Evolutionary conservation across 30 jellyfish, hydroid and myxozoan species (phyloP), one percentile per base, ranked within the genome.

Genomic region (Aurelia coerulea): DNA sequence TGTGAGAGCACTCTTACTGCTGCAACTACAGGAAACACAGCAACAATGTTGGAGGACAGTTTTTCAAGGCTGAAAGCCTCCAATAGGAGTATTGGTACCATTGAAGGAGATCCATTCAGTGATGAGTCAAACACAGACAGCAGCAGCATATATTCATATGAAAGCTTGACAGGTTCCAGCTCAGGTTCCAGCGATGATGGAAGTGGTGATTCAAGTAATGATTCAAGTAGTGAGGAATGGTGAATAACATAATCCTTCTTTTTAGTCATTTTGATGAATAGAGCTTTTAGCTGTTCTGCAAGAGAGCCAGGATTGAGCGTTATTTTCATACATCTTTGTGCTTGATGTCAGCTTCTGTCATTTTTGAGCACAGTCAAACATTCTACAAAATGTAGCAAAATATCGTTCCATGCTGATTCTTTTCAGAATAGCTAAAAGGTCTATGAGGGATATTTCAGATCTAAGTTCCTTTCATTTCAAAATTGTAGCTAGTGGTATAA

Each of bases 101-200:
- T 62, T 7, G 73, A 62, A 16, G 73, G 73, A 39, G 73, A 62
- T 62, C 73, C 73, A 62, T 62, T 62, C 29, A 62, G 73, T 62
- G 73, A 62, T 15, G 73, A 62, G 37, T 62, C 73, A 62, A 62
- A 62, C 73, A 62, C 73, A 62, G 73, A 62, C 29, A 39, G 29
- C 29, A 39, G 37, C 73, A 62, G 73, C 29, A 39, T 39, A 62
- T 16, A 39, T 39, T 62, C 29, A 62, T 33, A 62, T 62, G n/a
- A 33, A 33, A 62, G 73, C 29, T 33, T 16, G n/a, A 15, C 29
- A 23, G 29, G 29, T 62, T 33, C 37, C n/a, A 62, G 73, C 73
- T 16, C 37, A 16, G 73, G 29, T 62, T 62, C 66, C 66, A 54
- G 66, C 17, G 66, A 54, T 62, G 73, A 62, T 62, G 73, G 73